Evolutionary conservation across 1,140 invertebrate genomes (phyloP).

Genomic region (Hylyphantes graminicola): DNA sequence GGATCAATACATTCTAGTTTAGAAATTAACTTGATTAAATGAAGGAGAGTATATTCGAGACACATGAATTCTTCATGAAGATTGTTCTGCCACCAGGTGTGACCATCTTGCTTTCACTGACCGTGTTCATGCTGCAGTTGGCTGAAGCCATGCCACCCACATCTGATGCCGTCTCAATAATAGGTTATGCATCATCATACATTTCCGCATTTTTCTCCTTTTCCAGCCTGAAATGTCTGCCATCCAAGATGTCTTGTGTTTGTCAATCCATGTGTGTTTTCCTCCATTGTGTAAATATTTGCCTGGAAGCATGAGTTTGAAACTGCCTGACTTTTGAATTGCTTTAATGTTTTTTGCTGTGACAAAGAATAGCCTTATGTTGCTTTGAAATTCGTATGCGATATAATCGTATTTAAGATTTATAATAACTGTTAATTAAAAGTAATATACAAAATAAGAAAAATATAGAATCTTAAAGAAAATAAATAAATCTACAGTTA

Average conservation of each 20-base stretch:
- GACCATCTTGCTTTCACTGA: slow-evolving; percentile 98
- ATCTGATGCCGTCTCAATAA: slow-evolving; percentile 95
- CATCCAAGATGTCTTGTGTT: slow-evolving; percentile 7
- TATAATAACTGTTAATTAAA: too few relatives aligned
- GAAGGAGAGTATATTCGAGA: too few relatives aligned
- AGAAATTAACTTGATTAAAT: too few relatives aligned
- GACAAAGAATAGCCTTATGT: too few relatives aligned
- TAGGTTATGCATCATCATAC: slow-evolving; percentile 76
- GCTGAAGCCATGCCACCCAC: slow-evolving; percentile 94
- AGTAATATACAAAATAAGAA: too few relatives aligned
- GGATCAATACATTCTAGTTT: too few relatives aligned
- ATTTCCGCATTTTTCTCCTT: slow-evolving; percentile 16
- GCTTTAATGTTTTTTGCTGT: too few relatives aligned
- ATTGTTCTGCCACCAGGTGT: slow-evolving; percentile 75
- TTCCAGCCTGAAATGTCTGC: slow-evolving; percentile 4
- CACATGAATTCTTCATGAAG: not conserved
- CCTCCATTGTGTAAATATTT: not conserved
- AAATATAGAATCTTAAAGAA: too few relatives aligned
- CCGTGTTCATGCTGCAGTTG: slow-evolving; percentile 98
- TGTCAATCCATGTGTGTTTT: not conserved
- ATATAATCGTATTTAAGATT: too few relatives aligned
- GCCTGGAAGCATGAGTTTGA: slow-evolving; percentile 23
- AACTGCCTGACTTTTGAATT: too few relatives aligned
- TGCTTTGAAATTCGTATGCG: too few relatives aligned
- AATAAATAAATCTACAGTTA: too few relatives aligned